Evolutionary conservation across 2,797 vertebrate species (phyloP), one percentile per base, ranked within the genome.

Genomic region (Sebastiscus albofasciatus): DNA sequence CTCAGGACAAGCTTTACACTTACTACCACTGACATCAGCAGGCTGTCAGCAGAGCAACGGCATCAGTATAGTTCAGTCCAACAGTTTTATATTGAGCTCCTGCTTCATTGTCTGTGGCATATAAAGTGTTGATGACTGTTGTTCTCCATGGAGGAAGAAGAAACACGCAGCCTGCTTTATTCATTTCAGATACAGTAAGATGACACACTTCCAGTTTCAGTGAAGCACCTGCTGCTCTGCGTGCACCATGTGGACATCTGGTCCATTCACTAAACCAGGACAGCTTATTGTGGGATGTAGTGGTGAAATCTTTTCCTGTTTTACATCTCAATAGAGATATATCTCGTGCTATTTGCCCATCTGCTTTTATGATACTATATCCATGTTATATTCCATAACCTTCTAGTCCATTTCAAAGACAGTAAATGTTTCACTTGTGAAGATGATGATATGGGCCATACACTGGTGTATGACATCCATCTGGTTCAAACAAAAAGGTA

Each of bases 191-290:
- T 56, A 14, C 49, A 78, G 76, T 42, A 6, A 72, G 66, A 79
- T 79, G 68, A 68, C 75, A 72, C 67, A 75, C 55, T 71, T 83
- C 58, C 36, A 29, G 49, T 67, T 26, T 72, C 20, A 54, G 49
- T 46, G 55, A 72, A 67, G 72, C 81, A 84, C 79, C 84, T 76
- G 80, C 84, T 81, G 69, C 66, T 60, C 77, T 71, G 13, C 65
- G 14, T 34, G 36, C 72, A 26, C 67, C 75, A 56, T 39, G 66
- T 67, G 70, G 85, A 80, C 83, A 86, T 84, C 70, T 84, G 84
- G 39, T 83, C 85, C 81, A 81, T 83, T 87, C 75, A 79, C 67
- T 67, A 81, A 85, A 80, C 70, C 79, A 75, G 85, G 83, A 67
- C 79, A 85, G 83, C 64, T 83, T 71, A 79, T 69, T 77, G 52